Conservation (phyloP, 2,888 invertebrate species). For the Leptopterna dolabrata region DNA sequence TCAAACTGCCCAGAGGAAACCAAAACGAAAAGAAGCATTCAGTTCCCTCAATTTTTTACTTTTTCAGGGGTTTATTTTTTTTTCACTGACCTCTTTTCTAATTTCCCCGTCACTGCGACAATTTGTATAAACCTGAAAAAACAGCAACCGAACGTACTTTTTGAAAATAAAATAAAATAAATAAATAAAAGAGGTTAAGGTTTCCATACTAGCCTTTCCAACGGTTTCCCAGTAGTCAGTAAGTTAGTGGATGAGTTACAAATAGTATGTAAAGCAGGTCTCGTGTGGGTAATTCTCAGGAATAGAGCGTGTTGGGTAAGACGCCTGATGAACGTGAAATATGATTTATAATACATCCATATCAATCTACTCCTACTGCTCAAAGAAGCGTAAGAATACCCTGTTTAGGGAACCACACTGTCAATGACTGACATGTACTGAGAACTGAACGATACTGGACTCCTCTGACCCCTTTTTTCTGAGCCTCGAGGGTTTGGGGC, state of each 20-base stretch:
- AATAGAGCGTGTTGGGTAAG: too few relatives aligned
- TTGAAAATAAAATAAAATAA: background rate
- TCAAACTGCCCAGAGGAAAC: background rate
- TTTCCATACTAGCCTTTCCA: background rate
- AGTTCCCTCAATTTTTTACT: background rate
- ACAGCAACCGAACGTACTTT: conserved; percentile 22
- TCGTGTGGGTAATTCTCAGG: too few relatives aligned
- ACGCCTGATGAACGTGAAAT: too few relatives aligned
- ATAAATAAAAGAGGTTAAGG: background rate
- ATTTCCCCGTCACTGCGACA: conserved; percentile 48
- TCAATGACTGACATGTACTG: too few relatives aligned
- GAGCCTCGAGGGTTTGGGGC: too few relatives aligned
- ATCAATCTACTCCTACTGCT: too few relatives aligned
- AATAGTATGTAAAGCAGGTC: background rate
- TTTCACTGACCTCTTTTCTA: conserved; percentile 36
- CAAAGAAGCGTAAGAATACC: too few relatives aligned
- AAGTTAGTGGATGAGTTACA: background rate
- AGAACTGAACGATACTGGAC: too few relatives aligned
- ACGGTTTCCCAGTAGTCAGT: background rate
- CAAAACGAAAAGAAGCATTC: background rate
- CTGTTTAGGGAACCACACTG: too few relatives aligned
- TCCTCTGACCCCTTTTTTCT: too few relatives aligned
- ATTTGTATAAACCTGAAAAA: conserved; percentile 50
- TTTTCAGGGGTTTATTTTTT: background rate
- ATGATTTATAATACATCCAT: too few relatives aligned